phyloP scores from a whole-genome alignment of 2,113 vertebrate species.

The Progne subis region DNA sequence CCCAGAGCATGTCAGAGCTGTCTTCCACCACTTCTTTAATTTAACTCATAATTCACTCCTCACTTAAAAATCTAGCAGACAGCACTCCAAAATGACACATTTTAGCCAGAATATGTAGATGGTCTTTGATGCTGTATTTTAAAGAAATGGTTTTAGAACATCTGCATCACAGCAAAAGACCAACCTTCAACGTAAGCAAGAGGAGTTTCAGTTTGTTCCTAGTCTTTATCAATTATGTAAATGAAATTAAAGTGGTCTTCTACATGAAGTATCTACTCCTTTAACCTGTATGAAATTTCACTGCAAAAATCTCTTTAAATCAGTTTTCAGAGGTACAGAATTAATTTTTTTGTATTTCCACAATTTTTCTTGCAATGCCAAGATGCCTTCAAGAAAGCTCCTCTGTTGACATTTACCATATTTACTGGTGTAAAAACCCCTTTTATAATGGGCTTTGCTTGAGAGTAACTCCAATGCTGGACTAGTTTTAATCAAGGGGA shows the following conservation, averaged over 20 bases:
- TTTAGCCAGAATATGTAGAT: not conserved
- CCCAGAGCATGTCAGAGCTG: not conserved
- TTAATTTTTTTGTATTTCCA: not conserved
- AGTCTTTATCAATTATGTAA: not conserved
- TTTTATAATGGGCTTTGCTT: not conserved
- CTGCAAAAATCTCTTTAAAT: not conserved
- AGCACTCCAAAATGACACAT: not conserved
- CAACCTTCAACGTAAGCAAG: not conserved
- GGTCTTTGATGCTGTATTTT: not conserved
- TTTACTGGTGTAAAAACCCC: not conserved
- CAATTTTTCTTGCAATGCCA: not conserved
- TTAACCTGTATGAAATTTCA: not conserved
- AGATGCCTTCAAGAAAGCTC: not conserved
- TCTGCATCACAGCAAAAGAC: not conserved
- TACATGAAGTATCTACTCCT: not conserved
- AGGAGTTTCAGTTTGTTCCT: not conserved
- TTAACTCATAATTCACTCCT: not conserved
- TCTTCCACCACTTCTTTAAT: not conserved
- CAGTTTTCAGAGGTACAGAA: not conserved
- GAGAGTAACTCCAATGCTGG: not conserved
- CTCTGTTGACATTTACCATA: not conserved
- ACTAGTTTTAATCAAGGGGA: not conserved
- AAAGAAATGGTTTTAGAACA: not conserved
- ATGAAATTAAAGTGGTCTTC: not conserved
- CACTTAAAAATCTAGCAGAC: not conserved